Evolutionary conservation across 2,888 invertebrate species (phyloP).

Genomic region (Campoplex nolae): DNA sequence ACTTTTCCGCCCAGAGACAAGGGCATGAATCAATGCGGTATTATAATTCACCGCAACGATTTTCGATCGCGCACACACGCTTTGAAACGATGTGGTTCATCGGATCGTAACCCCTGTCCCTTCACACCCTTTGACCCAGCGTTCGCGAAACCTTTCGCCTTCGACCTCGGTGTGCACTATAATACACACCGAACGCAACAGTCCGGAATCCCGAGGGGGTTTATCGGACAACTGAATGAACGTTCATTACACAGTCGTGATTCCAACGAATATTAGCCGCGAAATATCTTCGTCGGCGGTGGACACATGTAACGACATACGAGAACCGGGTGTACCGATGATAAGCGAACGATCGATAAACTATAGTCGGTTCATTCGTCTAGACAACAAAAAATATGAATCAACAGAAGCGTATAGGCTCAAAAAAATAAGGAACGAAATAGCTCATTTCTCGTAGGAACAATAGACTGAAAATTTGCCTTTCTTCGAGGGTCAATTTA

Average conservation of each 20-base stretch:
- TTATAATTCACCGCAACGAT: constrained; percentile 55
- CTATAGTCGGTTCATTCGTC: constrained; percentile 16
- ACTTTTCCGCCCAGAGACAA: not conserved
- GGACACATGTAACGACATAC: not conserved
- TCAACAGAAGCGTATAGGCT: not conserved
- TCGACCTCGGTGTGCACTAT: constrained; percentile 13
- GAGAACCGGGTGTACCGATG: not conserved
- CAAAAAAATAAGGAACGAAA: constrained; percentile 2
- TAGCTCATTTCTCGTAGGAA: not conserved
- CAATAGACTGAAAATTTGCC: constrained; percentile 25
- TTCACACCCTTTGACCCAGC: constrained; percentile 8
- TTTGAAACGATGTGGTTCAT: constrained; percentile 52
- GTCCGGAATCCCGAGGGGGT: constrained; percentile 61
- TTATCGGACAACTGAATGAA: constrained; percentile 62
- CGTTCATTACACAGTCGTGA: constrained; percentile 57
- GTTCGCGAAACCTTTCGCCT: constrained; percentile 25
- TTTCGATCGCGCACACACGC: constrained; percentile 49
- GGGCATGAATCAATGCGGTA: constrained; percentile 42
- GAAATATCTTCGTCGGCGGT: constrained; percentile 30
- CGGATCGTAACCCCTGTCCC: constrained; percentile 50
- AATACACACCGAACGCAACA: constrained; percentile 61
- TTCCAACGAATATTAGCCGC: constrained; percentile 55
- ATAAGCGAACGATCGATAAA: constrained; percentile 6
- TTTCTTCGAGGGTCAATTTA: constrained; percentile 14
- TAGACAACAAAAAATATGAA: constrained; percentile 15